Conservation (phyloP, 2,888 invertebrate species). For the Bellardia bayeri region DNA sequence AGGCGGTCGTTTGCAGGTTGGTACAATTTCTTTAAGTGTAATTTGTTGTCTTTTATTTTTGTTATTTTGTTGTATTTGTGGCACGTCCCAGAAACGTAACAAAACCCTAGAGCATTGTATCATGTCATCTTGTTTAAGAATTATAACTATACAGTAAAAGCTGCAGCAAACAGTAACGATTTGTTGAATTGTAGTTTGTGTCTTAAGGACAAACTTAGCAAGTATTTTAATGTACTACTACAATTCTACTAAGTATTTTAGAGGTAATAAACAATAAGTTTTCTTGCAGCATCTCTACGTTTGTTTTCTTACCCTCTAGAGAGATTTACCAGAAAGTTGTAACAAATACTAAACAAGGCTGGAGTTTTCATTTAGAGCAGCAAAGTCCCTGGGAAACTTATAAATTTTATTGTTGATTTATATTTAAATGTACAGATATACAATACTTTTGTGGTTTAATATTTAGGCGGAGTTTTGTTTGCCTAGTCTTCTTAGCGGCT, state of each 20-base stretch:
- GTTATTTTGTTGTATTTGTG: constrained; percentile 14
- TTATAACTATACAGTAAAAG: background rate
- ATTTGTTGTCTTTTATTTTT: constrained; percentile 3
- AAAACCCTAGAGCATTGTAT: constrained; percentile 21
- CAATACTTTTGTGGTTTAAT: constrained; percentile 13
- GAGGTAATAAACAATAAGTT: background rate
- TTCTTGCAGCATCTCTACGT: background rate
- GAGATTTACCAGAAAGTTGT: background rate
- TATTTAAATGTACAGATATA: too few relatives aligned
- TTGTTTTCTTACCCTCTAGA: background rate
- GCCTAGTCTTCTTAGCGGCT: background rate
- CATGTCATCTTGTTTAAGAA: constrained; percentile 42
- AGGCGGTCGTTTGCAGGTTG: background rate
- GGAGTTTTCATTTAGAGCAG: background rate
- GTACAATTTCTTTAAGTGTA: constrained; percentile 6
- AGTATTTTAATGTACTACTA: background rate
- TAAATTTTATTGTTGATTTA: constrained; percentile 16
- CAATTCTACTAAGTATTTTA: background rate
- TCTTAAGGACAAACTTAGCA: background rate
- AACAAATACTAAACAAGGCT: background rate
- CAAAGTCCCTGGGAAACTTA: background rate
- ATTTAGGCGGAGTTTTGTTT: background rate
- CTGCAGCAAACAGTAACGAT: background rate
- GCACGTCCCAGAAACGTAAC: constrained; percentile 34
- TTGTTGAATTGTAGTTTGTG: background rate